Evolutionary conservation across 2,797 vertebrate genomes (phyloP).

Genomic region (Ctenopoma multispine): DNA sequence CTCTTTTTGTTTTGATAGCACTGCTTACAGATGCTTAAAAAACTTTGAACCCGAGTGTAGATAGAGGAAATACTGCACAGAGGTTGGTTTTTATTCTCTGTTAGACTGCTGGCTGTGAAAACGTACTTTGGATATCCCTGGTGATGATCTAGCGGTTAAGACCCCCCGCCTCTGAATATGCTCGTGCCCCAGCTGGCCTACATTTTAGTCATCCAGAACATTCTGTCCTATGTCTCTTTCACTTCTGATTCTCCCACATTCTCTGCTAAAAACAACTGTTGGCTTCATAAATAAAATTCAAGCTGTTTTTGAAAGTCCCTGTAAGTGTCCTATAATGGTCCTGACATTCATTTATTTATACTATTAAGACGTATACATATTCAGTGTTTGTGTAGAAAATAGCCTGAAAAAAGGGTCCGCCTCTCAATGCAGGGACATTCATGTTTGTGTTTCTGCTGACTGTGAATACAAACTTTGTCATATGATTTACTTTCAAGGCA

Average conservation of each 20-base stretch:
- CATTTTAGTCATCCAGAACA: conserved; percentile 47
- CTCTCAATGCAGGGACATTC: neutral
- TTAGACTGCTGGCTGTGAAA: too few relatives aligned
- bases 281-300: neutral
- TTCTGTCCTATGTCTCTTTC: conserved; percentile 39
- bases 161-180: conserved; percentile 6
- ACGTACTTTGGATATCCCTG: neutral
- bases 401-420: neutral
- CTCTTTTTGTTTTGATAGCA: too few relatives aligned
- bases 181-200: conserved; percentile 34
- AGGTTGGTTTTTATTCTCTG: conserved; percentile 10
- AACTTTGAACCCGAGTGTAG: too few relatives aligned
- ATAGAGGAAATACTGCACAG: neutral
- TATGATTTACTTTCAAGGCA: neutral
- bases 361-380: too few relatives aligned
- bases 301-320: conserved; percentile 10
- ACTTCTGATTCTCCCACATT: neutral
- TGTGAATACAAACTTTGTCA: neutral
- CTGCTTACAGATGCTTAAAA: too few relatives aligned
- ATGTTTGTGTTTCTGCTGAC: neutral
- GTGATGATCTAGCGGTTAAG: neutral
- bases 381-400: neutral
- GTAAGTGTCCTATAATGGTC: neutral
- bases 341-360: neutral
- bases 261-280: conserved; percentile 7